A percentile compares a stretch with the other conserved stretches of the same genome.
Conservation (phyloP, 2,113 vertebrate genomes). For the Tringa solitaria region DNA sequence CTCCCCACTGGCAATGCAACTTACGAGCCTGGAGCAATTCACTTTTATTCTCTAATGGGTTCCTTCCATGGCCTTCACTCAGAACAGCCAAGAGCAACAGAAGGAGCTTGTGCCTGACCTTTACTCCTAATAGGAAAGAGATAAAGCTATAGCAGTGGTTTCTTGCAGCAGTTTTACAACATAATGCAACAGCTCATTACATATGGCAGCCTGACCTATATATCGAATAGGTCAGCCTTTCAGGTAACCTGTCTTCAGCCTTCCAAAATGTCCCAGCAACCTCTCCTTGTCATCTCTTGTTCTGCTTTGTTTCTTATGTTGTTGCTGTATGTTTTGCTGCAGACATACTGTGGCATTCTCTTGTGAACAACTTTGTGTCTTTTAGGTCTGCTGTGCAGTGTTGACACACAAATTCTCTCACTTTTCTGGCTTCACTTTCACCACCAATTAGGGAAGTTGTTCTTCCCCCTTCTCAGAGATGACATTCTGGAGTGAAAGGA, state of each 20-base stretch:
- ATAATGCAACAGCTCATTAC: conserved; percentile 32
- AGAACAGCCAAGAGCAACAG: conserved; percentile 46
- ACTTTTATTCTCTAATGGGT: conserved; percentile 10
- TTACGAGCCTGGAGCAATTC: background rate
- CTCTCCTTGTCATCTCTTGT: background rate
- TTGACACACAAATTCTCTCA: background rate
- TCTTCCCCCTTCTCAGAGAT: background rate
- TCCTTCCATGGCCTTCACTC: conserved; percentile 34
- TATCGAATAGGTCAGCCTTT: conserved; percentile 25
- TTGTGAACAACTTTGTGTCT: background rate
- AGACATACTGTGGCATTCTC: background rate
- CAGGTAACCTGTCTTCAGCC: conserved; percentile 34
- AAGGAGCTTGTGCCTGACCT: conserved; percentile 51
- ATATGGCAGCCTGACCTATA: conserved; percentile 59
- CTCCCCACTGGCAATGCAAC: background rate
- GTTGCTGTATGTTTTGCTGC: background rate
- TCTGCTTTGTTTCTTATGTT: background rate
- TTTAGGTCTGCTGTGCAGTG: background rate
- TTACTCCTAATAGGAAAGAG: conserved; percentile 55
- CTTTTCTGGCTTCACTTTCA: background rate
- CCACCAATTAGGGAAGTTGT: background rate
- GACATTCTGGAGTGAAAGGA: background rate
- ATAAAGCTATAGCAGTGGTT: conserved; percentile 40
- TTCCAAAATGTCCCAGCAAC: conserved; percentile 15
- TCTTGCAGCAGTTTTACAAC: conserved; percentile 30